Evolutionary conservation across 2,888 invertebrate genomes (phyloP), one percentile per base, ranked within the genome.

Genomic region (Nomada ferruginata): DNA sequence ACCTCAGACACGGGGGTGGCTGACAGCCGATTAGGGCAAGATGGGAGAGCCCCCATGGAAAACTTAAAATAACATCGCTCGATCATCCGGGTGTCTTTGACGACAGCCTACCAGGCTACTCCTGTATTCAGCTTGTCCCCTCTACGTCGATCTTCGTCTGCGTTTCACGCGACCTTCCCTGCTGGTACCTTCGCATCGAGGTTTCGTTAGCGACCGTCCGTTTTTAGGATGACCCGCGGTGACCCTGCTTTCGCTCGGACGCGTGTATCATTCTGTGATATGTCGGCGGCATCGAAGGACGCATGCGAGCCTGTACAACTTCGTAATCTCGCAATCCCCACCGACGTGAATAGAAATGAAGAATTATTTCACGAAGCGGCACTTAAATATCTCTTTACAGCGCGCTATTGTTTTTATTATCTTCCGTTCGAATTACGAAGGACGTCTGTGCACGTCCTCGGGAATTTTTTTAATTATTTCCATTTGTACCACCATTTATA

Each of bases 61-160:
- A 94, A 93, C 93, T 93, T 93, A 92, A 93, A 94, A 93, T 92
- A 93, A 93, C 92, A 93, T 91, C 93, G 92, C 89, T 93, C 93
- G 91, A 93, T 93, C 93, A 93, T 93, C 89, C 88, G 87, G 89
- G 79, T 90, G 88, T 92, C 91, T 91, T 90, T 90, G 90, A 78
- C 90, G 90, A 92, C 93, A 89, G 88, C 57, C 85, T 66, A 79
- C 78, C 76, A 80, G 89, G 85, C 90, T 90, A 87, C 90, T 92
- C 90, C 86, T 86, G 90, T 90, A 92, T 92, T 92, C 91, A 84
- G 89, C 80, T 78, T 78, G 79, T 79, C 72, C 79, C 71, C 68
- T 66, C 81, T 68, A 26, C 64, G 70, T 63, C 55, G 29, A 59
- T 36, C 50, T 61, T 61, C 55, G 57, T 18, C 53, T 26, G 50